Evolutionary conservation across 2,888 invertebrate species (phyloP).

Genomic region (Volucella zonaria): DNA sequence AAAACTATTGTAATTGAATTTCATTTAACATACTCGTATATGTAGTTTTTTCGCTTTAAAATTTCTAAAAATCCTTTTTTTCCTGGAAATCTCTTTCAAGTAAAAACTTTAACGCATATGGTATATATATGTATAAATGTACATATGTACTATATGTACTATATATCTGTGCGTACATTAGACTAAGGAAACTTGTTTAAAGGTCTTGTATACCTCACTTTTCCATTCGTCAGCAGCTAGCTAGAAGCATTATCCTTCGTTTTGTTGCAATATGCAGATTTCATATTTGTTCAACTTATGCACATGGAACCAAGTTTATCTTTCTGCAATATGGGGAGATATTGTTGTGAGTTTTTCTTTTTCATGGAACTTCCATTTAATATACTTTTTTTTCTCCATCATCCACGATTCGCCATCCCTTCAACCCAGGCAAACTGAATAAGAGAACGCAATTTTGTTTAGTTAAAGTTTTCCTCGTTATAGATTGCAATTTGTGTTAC

Average conservation of each 20-base stretch:
- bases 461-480: constrained; percentile 57
- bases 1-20: too few relatives aligned
- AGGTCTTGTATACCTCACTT: constrained; percentile 7
- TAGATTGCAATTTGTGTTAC: constrained; percentile 50
- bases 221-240: background rate
- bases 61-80: too few relatives aligned
- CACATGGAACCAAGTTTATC: constrained; percentile 47
- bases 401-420: background rate
- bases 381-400: background rate
- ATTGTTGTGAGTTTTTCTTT: constrained; percentile 54
- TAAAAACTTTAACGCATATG: too few relatives aligned
- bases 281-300: constrained; percentile 57
- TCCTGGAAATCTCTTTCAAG: too few relatives aligned
- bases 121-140: too few relatives aligned
- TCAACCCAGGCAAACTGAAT: constrained; percentile 2
- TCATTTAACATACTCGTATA: too few relatives aligned
- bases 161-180: background rate
- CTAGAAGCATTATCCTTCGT: constrained; percentile 20
- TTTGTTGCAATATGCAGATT: constrained; percentile 32
- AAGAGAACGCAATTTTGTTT: constrained; percentile 44
- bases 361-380: constrained; percentile 26
- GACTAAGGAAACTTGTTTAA: constrained; percentile 16
- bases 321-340: constrained; percentile 45
- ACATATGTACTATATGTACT: too few relatives aligned
- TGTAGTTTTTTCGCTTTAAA: too few relatives aligned